Evolutionary conservation across 2,888 invertebrate genomes (phyloP).

Genomic region (Rotaria sp.): DNA sequence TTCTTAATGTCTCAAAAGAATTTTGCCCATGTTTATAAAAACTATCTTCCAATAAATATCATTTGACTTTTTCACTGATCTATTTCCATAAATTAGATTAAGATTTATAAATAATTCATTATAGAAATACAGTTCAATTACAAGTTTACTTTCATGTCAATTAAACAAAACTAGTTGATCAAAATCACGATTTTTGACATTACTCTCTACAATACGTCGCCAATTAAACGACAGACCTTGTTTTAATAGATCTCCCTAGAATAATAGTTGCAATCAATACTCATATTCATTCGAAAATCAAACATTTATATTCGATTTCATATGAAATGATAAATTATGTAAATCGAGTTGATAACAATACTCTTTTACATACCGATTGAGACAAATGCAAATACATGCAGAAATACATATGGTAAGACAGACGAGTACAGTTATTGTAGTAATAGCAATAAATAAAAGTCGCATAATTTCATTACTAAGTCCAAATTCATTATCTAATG

Average conservation of each 20-base stretch:
- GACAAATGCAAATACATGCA: background rate
- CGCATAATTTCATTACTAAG: background rate
- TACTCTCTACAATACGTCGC: no score
- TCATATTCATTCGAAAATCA: no score
- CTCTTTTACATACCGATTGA: background rate
- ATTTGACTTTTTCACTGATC: background rate
- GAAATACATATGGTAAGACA: background rate
- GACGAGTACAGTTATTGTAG: background rate
- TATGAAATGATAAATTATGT: background rate
- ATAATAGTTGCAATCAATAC: background rate
- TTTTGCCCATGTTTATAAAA: background rate
- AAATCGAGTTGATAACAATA: background rate
- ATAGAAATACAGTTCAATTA: background rate
- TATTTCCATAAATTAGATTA: background rate
- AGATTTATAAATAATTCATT: background rate
- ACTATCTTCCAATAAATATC: background rate
- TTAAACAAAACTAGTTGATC: no score
- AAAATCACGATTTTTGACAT: no score
- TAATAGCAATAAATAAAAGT: background rate
- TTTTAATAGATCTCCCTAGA: background rate
- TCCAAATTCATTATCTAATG: background rate
- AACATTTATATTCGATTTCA: background rate
- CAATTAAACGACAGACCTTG: background rate
- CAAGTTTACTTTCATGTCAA: no score
- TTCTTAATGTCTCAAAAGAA: background rate